Conservation (phyloP, 2,797 vertebrate species). For the Pipistrellus pygmaeus region DNA sequence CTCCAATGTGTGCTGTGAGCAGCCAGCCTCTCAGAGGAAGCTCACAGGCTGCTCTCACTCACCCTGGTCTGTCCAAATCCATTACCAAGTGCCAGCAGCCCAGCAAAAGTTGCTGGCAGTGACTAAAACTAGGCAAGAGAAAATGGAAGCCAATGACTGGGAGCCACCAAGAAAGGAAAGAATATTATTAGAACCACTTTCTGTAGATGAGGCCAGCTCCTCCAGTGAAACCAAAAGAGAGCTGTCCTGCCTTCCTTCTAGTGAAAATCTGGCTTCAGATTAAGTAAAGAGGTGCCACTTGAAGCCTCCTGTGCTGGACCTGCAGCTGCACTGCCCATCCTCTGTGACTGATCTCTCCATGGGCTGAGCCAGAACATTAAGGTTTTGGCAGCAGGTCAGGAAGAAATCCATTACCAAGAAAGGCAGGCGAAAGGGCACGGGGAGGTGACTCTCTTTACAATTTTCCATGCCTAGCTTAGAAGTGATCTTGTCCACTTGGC, state of each 20-base stretch:
- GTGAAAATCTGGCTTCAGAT: background rate
- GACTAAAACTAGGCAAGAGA: background rate
- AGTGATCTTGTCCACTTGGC: background rate
- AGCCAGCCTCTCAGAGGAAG: slow-evolving; percentile 47
- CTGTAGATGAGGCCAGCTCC: slow-evolving; percentile 2
- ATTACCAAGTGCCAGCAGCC: background rate
- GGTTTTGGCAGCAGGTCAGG: background rate
- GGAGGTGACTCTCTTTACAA: background rate
- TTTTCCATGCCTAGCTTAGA: background rate
- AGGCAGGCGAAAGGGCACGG: background rate
- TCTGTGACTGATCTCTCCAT: background rate
- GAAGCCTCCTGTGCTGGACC: background rate
- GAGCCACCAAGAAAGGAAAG: background rate
- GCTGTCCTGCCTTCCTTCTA: background rate
- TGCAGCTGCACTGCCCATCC: background rate
- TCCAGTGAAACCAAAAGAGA: background rate
- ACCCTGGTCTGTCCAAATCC: background rate
- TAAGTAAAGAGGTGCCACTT: background rate
- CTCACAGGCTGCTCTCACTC: slow-evolving; percentile 51
- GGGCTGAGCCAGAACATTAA: background rate
- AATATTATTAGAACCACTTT: background rate
- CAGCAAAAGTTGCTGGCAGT: background rate
- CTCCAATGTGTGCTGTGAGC: rapidly evolving
- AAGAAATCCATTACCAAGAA: background rate
- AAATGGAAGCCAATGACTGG: slow-evolving; percentile 1